Base-by-base conservation (phyloP, 2,113 vertebrate genomes). In the Tinamus guttatus region DNA sequence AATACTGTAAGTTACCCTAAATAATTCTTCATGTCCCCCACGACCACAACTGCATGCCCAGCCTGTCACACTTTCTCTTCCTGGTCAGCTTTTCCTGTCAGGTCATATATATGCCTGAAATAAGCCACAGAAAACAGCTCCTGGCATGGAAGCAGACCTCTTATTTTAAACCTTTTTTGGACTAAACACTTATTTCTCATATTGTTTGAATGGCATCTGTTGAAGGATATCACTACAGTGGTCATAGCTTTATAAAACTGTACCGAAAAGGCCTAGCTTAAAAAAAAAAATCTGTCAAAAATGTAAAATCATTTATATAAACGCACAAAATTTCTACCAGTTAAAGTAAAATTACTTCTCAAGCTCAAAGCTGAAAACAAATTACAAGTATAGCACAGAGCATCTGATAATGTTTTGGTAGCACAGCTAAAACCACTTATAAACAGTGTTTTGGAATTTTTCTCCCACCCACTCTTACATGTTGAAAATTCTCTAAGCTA, bases 351-450 rank as follows among this genome's bases (percentile, higher is more conserved):
- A 75, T 79, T 68, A 84, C 78, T 82, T 81, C 67, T 92, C 82
- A 85, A 95, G 83, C 54, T 87, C 56, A 13, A 89, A 94, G 82
- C 51, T 59, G 91, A 81, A 95, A 95, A 90, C 76, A 96, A 85
- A 94, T 93, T 81, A 74, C 16, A 49, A 59, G 16, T 9, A 45
- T 34, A 93, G 93, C 88, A 90, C 76, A 73, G 69, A 89, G 45
- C 71, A 73, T 60, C 86, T 87, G 87, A 87, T 13, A 32, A 30
- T 65, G 49, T 71, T 93, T 68, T 89, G 41, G 83, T 34, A 93
- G 82, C 85, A 59, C 60, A 83, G 74, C 40, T 54, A 79, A 67
- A 90, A 9, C 9, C 4, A 6, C 4, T 76, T 68, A 36, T 9
- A 80, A 78, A 32, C 78, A 73, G 40, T 16, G 54, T 2, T 38